Evolutionary conservation across 2,888 invertebrate species (phyloP).

Genomic region (Raillietiella orientalis): DNA sequence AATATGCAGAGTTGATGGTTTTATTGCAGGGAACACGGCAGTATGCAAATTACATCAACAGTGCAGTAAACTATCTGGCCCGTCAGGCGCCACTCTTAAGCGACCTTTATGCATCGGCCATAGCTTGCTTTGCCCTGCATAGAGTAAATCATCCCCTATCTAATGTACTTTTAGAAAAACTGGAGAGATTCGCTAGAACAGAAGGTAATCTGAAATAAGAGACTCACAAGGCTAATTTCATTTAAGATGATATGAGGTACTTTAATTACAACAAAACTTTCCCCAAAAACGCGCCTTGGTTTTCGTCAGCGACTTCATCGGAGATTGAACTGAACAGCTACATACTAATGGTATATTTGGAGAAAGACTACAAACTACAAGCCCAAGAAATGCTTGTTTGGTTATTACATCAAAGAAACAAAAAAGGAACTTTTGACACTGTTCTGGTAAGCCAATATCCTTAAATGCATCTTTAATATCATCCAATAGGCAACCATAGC

Average conservation of each 20-base stretch:
- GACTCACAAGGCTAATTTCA: conserved; percentile 2
- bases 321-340: conserved; percentile 69
- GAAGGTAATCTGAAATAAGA: conserved; percentile 6
- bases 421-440: too few relatives aligned
- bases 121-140: conserved; percentile 40
- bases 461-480: too few relatives aligned
- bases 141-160: conserved; percentile 34
- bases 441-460: too few relatives aligned
- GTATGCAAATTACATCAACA: conserved; percentile 32
- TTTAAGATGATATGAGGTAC: conserved; percentile 27
- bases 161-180: conserved; percentile 24
- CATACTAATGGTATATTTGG: conserved; percentile 32
- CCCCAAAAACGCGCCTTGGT: conserved; percentile 1
- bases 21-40: too few relatives aligned
- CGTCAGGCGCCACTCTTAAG: conserved; percentile 24
- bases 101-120: conserved; percentile 38
- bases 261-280: too few relatives aligned
- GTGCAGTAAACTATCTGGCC: conserved; percentile 38
- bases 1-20: too few relatives aligned
- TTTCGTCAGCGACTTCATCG: conserved; percentile 16
- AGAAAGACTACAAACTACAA: conserved; percentile 7
- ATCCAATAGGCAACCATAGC: too few relatives aligned
- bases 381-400: too few relatives aligned
- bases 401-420: too few relatives aligned
- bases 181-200: conserved; percentile 18